Base-by-base conservation (phyloP, 1,140 invertebrate genomes). In the Heterodera carotae region DNA sequence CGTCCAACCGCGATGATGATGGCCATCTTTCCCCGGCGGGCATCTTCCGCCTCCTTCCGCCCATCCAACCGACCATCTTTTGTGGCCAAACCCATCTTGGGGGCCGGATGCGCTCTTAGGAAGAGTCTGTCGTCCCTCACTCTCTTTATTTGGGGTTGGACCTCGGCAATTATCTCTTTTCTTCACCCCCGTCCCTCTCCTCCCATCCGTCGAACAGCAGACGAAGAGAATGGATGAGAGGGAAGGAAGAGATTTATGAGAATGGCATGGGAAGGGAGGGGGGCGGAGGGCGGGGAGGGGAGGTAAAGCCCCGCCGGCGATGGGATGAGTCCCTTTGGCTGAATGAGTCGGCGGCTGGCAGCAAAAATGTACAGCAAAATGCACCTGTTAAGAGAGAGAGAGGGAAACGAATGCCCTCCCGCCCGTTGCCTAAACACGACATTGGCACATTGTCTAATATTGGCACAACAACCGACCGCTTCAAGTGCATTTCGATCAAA, bases 1-100 rank as follows among this genome's bases (percentile, higher is more conserved):
- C 71, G 71, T 74, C 71, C 71, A 74, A 74, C 71, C 71, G 71
- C 48, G 71, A 74, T 62, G 71, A 74, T 74, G 71, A 36, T 48
- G 69, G 69, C 59, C 48, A 22, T 53, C 2, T 5, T 18, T 22
- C 12, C 18, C 48, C 48, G 15, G 48, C 48, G 48, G 39, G 48
- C 48, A 53, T 71, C 69, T 69, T 39, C 67, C 43, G 43, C 39
- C 59, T 25, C 22, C n/a, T 6, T 18, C 56, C 31, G 2, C 18
- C 31, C 29, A n/a, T 25, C 59, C 59, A 39, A 29, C 34, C 36
- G n/a, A 34, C n/a, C 62, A 66, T 73, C 56, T n/a, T 33, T 62
- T 74, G 43, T 64, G 53, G 53, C 39, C 64, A 27, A 59, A 15
- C 36, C 12, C n/a, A 15, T 53, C 12, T 53, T 53, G 48, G 48